phyloP scores from a whole-genome alignment of 2,888 invertebrate genomes.

The Xylota segnis region DNA sequence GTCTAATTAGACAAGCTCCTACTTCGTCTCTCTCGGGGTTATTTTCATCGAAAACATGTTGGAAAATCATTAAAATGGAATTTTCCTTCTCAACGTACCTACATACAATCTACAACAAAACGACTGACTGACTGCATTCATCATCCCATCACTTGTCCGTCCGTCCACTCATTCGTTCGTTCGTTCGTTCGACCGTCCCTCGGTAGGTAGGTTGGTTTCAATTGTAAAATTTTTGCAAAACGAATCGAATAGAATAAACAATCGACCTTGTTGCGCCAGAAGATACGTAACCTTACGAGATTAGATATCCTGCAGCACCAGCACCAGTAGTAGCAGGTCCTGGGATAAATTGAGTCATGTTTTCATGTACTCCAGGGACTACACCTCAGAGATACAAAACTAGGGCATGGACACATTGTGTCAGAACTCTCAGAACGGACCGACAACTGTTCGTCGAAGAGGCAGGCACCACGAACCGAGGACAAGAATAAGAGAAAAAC shows the following conservation, averaged over 20 bases:
- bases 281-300: constrained; percentile 31
- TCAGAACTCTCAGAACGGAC: background rate
- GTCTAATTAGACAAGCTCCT: constrained; percentile 55
- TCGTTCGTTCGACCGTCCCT: too few relatives aligned
- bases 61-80: constrained; percentile 69
- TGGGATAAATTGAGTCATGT: constrained; percentile 65
- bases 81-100: constrained; percentile 33
- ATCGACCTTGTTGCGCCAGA: constrained; percentile 62
- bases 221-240: constrained; percentile 41
- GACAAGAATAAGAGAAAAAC: constrained; percentile 45
- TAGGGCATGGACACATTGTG: constrained; percentile 25
- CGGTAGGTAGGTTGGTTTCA: constrained; percentile 19
- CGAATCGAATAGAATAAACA: constrained; percentile 62
- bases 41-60: constrained; percentile 68
- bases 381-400: constrained; percentile 5
- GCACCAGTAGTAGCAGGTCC: constrained; percentile 17
- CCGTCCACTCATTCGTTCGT: too few relatives aligned
- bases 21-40: constrained; percentile 41
- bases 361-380: constrained; percentile 52
- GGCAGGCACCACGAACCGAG: too few relatives aligned
- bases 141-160: constrained; percentile 10
- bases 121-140: constrained; percentile 33
- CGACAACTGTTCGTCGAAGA: background rate
- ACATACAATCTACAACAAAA: background rate
- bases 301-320: constrained; percentile 33